Base-by-base conservation (phyloP, 2,888 invertebrate genomes). In the Cheilosia soror region DNA sequence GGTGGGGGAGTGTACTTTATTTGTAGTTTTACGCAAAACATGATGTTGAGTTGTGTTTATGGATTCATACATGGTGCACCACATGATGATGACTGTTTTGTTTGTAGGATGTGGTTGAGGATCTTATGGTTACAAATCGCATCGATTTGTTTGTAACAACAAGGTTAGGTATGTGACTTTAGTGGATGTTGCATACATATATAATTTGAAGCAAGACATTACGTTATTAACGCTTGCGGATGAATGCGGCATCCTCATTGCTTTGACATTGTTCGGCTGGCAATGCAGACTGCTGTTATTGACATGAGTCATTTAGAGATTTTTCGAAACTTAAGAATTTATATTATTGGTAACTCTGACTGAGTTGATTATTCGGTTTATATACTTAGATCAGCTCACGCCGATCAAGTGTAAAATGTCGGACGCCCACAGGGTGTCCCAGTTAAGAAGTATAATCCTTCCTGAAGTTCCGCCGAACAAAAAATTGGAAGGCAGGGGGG, bases 1-100 rank as follows among this genome's bases (percentile, higher is more conserved):
- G 15, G 7, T 66, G 44, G 3, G 29, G 40, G 42, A 11, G 31
- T 68, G 60, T 51, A 84, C 62, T 77, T 76, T 68, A 69, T 81
- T 81, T 82, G 71, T 60, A 71, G 72, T 72, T 81, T 57, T 85
- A 85, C 85, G 85, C 85, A 85, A 58, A 85, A 85, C 85, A 85
- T 81, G 81, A 80, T 85, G 85, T 81, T 72, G 51, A 72, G 44
- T 37, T 60, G 80, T 80, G 76, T 85, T 80, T 57, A 71, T 79
- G 80, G 80, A 84, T 84, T 63, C 80, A 84, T 79, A 58, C 83
- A 79, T 62, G 60, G 42, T 63, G 79, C 63, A 73, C 51, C 76
- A 57, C 66, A 72, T 68, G 82, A 62, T 49, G 69, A 71, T 60
- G 49, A 51, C 51, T 62, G 5, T 57, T 71, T 82, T 44, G 57